Evolutionary conservation across 2,113 vertebrate species (phyloP).

Genomic region (Larimichthys polyactis): DNA sequence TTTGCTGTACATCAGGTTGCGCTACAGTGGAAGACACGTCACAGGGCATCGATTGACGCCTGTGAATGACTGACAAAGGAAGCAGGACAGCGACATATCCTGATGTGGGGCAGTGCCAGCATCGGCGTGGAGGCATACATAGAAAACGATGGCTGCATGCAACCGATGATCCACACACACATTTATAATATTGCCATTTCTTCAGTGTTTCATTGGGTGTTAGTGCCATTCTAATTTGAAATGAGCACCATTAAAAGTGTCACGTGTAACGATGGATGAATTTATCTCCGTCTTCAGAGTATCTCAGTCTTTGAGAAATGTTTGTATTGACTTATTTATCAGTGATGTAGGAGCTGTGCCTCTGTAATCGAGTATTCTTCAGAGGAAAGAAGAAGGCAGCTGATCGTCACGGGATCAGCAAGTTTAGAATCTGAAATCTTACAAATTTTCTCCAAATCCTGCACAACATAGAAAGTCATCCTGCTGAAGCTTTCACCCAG

Average conservation of each 20-base stretch:
- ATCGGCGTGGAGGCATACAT: background rate
- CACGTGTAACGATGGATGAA: too few species aligned
- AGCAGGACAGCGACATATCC: background rate
- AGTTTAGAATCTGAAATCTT: conserved; percentile 28
- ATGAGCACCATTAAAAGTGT: background rate
- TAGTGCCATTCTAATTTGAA: background rate
- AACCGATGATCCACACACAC: too few species aligned
- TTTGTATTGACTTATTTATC: background rate
- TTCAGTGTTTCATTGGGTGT: background rate
- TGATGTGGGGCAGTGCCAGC: background rate
- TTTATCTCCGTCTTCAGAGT: background rate
- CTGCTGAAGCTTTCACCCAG: conserved; percentile 73
- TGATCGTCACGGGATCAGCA: background rate
- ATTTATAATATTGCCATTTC: background rate
- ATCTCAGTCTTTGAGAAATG: background rate
- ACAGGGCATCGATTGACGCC: background rate
- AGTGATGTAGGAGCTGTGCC: background rate
- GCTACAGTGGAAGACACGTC: too few species aligned
- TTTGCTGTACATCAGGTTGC: too few species aligned
- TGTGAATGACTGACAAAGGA: background rate
- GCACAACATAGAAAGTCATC: conserved; percentile 9
- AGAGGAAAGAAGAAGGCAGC: background rate
- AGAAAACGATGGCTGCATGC: background rate
- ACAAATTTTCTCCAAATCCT: conserved; percentile 27
- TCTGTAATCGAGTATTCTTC: background rate